phyloP scores from a whole-genome alignment of 2,888 invertebrate species.

The Conomelus anceps region DNA sequence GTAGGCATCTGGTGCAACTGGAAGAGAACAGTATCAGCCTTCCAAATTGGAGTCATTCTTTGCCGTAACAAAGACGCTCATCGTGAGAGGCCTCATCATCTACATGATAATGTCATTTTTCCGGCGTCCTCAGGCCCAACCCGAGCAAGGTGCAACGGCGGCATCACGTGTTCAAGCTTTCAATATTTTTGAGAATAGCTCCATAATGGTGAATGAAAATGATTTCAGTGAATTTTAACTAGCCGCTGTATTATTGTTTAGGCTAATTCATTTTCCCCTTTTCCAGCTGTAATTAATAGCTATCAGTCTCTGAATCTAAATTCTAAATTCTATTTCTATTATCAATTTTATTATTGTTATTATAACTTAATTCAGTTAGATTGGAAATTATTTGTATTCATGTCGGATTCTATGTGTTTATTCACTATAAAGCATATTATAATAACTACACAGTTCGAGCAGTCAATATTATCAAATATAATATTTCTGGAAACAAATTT shows the following conservation, averaged over 20 bases:
- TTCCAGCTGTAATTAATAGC: neutral
- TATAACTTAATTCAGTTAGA: too few relatives aligned
- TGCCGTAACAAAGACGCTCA: slow-evolving; percentile 75
- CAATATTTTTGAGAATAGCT: slow-evolving; percentile 79
- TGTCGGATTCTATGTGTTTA: too few relatives aligned
- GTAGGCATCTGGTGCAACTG: neutral
- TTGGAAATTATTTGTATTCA: too few relatives aligned
- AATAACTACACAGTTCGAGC: too few relatives aligned
- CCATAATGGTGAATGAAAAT: slow-evolving; percentile 50
- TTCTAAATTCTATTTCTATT: too few relatives aligned
- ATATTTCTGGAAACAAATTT: too few relatives aligned
- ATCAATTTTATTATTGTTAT: too few relatives aligned
- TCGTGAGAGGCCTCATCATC: slow-evolving; percentile 81
- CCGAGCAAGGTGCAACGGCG: slow-evolving; percentile 43
- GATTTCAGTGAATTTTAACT: slow-evolving; percentile 5
- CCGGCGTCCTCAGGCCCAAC: slow-evolving; percentile 52
- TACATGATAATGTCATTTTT: slow-evolving; percentile 91
- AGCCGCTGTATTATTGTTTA: neutral
- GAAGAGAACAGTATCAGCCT: slow-evolving; percentile 17
- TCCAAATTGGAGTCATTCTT: slow-evolving; percentile 55
- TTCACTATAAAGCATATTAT: too few relatives aligned
- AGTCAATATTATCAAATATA: too few relatives aligned
- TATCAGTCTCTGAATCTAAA: too few relatives aligned
- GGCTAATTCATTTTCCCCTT: neutral
- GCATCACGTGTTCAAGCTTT: slow-evolving; percentile 48